phyloP scores from a whole-genome alignment of 1,140 invertebrate genomes.

The Camponotus floridanus region DNA sequence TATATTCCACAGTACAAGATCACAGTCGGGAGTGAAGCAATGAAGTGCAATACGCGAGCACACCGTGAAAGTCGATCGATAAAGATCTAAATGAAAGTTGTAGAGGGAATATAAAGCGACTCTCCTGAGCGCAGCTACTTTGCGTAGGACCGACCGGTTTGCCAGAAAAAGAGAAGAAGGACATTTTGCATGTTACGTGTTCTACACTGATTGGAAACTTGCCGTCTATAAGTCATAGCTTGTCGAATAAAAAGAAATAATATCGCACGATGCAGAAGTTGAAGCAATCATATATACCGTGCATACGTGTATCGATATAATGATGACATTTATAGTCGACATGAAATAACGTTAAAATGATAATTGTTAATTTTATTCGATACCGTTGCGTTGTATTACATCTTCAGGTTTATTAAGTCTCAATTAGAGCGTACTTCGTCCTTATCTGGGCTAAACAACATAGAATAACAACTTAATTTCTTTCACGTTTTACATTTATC shows the following conservation, averaged over 20 bases:
- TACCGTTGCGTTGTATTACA: background rate
- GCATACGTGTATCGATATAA: background rate
- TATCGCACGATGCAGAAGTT: background rate
- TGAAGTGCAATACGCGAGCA: conserved; percentile 60
- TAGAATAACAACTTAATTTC: background rate
- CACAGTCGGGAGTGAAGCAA: conserved; percentile 32
- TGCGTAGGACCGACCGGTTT: conserved; percentile 70
- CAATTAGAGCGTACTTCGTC: conserved; percentile 16
- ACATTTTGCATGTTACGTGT: conserved; percentile 32
- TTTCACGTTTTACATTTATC: conserved; percentile 14
- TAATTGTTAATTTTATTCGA: conserved; percentile 18
- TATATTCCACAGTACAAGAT: conserved; percentile 42
- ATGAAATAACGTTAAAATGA: conserved; percentile 5
- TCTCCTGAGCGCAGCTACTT: conserved; percentile 51
- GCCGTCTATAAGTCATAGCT: conserved; percentile 45
- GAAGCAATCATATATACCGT: background rate
- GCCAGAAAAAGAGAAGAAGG: conserved; percentile 55
- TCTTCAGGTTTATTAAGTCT: background rate
- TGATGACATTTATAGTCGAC: background rate
- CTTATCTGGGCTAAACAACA: background rate
- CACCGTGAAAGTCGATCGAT: conserved; percentile 74
- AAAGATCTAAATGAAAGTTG: conserved; percentile 76
- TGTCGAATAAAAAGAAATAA: conserved; percentile 37
- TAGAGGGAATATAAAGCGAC: conserved; percentile 62
- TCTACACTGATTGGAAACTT: conserved; percentile 54